Base-by-base conservation (phyloP, 2,113 vertebrate species). In the Cygnus buccinator region DNA sequence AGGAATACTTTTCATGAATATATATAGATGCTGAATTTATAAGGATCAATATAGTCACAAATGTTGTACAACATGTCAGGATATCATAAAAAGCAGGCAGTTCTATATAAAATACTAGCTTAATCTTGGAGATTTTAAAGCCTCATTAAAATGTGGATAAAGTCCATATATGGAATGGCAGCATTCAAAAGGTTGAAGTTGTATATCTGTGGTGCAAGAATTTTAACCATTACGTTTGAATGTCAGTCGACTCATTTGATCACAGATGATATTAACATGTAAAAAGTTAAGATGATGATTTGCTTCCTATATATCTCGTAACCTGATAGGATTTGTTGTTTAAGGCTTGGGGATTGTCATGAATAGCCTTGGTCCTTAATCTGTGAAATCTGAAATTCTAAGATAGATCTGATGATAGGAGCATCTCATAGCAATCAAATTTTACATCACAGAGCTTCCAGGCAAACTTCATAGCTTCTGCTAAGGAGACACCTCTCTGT, bases 61-160 rank as follows among this genome's bases (percentile, higher is more conserved):
- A 97, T 98, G 98, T 98, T 98, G 98, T 98, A 98, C 98, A 98
- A 98, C 98, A 97, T 98, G 97, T 98, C 98, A 98, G 94, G 95
- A 93, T 97, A 97, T 94, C 98, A 97, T 98, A 98, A 98, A 98
- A 97, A 96, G 94, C 97, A 97, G 96, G 97, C 97, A 98, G 97
- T 97, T 98, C 97, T 97, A 66, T 97, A 97, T 98, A 98, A 98
- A 98, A 98, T 98, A 97, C 97, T 95, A 93, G 96, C 97, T 98
- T 98, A 97, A 98, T 98, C 98, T 95, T 68, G 37, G 96, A 77
- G 97, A 93, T 98, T 98, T 98, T 98, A 98, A 97, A 98, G 98
- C 97, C 98, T 98, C 97, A 95, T 98, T 98, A 98, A 98, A 98
- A 96, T 97, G 97, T 97, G 97, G 98, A 94, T 98, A 94, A 98